Conservation (phyloP, 2,888 invertebrate species). For the Ochlodes sylvanus region DNA sequence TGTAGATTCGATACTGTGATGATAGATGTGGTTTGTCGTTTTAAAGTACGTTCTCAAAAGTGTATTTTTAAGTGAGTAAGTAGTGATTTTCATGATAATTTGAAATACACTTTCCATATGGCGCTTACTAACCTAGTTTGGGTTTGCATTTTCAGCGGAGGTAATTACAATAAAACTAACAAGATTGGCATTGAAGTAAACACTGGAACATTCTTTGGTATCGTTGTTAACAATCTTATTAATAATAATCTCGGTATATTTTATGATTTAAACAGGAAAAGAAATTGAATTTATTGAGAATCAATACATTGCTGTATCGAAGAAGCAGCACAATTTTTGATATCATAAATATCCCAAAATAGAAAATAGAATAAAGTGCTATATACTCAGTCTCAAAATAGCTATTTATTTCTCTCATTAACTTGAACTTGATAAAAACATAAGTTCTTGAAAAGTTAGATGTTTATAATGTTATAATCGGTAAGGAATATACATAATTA, state of each 20-base stretch:
- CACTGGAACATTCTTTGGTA: not conserved
- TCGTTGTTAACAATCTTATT: not conserved
- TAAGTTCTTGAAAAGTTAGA: too few species aligned
- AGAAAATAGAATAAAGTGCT: too few species aligned
- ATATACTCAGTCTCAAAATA: too few species aligned
- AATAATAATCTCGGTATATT: not conserved
- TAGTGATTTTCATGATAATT: not conserved
- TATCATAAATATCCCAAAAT: too few species aligned
- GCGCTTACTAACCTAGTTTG: conserved; percentile 14
- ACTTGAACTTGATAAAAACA: too few species aligned
- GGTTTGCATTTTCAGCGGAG: conserved; percentile 10
- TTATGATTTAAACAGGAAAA: not conserved
- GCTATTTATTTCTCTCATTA: too few species aligned
- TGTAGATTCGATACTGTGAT: not conserved
- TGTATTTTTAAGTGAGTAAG: not conserved
- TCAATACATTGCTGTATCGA: not conserved
- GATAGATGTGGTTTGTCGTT: not conserved
- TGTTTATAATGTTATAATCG: too few species aligned
- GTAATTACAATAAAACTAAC: conserved; percentile 10
- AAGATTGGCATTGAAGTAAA: conserved; percentile 5
- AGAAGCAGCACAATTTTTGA: too few species aligned
- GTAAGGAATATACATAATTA: too few species aligned
- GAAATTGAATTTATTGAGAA: not conserved
- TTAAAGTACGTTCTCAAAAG: not conserved
- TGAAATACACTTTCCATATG: not conserved